Percentiles rank a stretch among this genome's conserved stretches.
These are phyloP conservation scores for Patella caerulea DNA, from an alignment of 2,888 invertebrate genomes.

Conservation along the genomic window DNA sequence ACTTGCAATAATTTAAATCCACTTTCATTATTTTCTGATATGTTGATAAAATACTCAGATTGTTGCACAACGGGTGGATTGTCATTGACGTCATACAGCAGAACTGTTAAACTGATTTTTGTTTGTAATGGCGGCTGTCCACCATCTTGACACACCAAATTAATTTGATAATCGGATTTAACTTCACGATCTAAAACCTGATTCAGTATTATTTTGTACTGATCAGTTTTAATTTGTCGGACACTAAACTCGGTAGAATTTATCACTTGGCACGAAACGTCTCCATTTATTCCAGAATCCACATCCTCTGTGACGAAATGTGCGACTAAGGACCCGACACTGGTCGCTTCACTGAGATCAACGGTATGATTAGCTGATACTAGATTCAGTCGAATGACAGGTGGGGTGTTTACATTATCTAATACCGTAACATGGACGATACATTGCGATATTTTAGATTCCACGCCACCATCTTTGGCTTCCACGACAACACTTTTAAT, in stretches of 20 bases:
- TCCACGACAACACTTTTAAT: background rate
- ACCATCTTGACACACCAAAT: background rate
- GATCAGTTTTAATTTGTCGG: background rate
- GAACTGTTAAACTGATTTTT: background rate
- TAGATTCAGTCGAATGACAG: background rate
- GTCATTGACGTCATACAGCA: background rate
- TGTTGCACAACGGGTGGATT: background rate
- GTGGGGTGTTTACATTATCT: background rate
- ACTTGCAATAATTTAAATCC: background rate
- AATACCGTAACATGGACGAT: background rate
- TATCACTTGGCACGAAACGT: background rate
- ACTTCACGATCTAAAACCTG: background rate
- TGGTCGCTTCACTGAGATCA: background rate
- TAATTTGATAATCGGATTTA: background rate
- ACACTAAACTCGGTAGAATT: background rate
- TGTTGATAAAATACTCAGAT: background rate
- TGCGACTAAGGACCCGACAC: background rate
- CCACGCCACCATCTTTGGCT: background rate
- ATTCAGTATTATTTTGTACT: background rate
- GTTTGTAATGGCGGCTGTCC: slow-evolving; percentile 5
- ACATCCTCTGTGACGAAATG: background rate
- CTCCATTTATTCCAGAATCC: background rate
- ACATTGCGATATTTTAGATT: background rate
- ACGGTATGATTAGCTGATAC: background rate
- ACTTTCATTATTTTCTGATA: background rate